A percentile compares a stretch with the other conserved stretches of the same genome.
phyloP scores from a whole-genome alignment of 2,888 invertebrate species.

The Caenorhabditis sp. region DNA sequence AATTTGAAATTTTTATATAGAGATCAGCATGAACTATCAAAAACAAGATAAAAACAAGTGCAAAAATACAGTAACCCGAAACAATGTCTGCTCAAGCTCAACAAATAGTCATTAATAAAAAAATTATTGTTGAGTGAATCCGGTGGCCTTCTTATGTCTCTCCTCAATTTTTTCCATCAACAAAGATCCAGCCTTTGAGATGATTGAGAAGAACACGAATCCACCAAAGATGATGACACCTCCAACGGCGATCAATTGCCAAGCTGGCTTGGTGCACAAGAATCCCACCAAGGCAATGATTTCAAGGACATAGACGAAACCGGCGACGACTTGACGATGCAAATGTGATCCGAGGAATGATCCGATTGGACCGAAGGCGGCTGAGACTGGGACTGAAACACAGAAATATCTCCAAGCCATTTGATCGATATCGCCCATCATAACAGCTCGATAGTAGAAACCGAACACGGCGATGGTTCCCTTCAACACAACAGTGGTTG shows the following conservation, averaged over 20 bases:
- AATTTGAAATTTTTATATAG: constrained; percentile 5
- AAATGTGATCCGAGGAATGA: constrained; percentile 66
- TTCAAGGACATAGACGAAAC: constrained; percentile 58
- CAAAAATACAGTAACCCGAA: not conserved
- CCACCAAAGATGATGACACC: constrained; percentile 44
- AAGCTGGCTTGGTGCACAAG: constrained; percentile 52
- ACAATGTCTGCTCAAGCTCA: not conserved
- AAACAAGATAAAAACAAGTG: not conserved
- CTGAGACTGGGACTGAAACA: constrained; percentile 52
- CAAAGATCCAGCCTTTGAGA: constrained; percentile 40
- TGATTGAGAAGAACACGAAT: constrained; percentile 50
- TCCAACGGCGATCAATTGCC: constrained; percentile 49
- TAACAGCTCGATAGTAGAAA: constrained; percentile 65
- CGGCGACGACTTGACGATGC: constrained; percentile 62
- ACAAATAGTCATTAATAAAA: not conserved
- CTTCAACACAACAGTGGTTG: constrained; percentile 71
- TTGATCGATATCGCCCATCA: constrained; percentile 57
- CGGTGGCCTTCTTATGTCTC: constrained; percentile 23
- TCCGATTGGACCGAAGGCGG: constrained; percentile 62
- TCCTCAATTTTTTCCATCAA: constrained; percentile 41
- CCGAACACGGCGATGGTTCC: constrained; percentile 64
- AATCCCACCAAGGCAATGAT: constrained; percentile 58
- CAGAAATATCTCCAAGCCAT: constrained; percentile 63
- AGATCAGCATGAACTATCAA: constrained; percentile 20
- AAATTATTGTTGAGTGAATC: not conserved